A percentile compares a stretch with the other conserved stretches of the same genome.
Conservation (phyloP, 1,140 invertebrate species). For the Scaptomyza pallida region DNA sequence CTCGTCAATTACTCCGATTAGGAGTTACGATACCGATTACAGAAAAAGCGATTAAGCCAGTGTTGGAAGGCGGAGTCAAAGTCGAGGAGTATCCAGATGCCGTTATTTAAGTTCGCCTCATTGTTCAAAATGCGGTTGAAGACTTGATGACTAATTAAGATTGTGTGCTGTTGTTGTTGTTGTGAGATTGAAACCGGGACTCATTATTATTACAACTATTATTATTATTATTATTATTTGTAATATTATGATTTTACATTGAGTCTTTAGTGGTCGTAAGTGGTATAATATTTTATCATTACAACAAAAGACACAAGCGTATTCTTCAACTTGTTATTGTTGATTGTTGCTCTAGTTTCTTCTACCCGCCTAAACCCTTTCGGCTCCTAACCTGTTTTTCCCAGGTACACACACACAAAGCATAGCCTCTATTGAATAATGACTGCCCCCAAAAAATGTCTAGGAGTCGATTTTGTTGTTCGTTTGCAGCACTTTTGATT, state of each 20-base stretch:
- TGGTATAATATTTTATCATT: slow-evolving; percentile 63
- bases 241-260: slow-evolving; percentile 62
- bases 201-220: slow-evolving; percentile 17
- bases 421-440: slow-evolving; percentile 53
- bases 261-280: slow-evolving; percentile 54
- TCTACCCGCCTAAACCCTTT: slow-evolving; percentile 1
- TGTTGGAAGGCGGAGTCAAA: not conserved
- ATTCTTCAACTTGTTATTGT: slow-evolving; percentile 46
- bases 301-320: slow-evolving; percentile 32
- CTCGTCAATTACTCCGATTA: slow-evolving; percentile 13
- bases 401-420: slow-evolving; percentile 13
- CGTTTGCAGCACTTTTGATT: slow-evolving; percentile 50
- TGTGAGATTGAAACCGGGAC: not conserved
- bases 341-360: slow-evolving; percentile 50
- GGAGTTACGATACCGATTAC: slow-evolving; percentile 11
- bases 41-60: slow-evolving; percentile 18
- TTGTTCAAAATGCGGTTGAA: slow-evolving; percentile 35
- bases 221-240: slow-evolving; percentile 31
- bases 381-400: not conserved
- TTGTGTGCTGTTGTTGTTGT: slow-evolving; percentile 23
- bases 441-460: slow-evolving; percentile 30
- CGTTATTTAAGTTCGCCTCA: slow-evolving; percentile 12
- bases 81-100: slow-evolving; percentile 9
- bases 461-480: slow-evolving; percentile 26
- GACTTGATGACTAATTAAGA: slow-evolving; percentile 36